Evolutionary conservation across 2,888 invertebrate genomes (phyloP).

Genomic region (Drosophila antonietae): DNA sequence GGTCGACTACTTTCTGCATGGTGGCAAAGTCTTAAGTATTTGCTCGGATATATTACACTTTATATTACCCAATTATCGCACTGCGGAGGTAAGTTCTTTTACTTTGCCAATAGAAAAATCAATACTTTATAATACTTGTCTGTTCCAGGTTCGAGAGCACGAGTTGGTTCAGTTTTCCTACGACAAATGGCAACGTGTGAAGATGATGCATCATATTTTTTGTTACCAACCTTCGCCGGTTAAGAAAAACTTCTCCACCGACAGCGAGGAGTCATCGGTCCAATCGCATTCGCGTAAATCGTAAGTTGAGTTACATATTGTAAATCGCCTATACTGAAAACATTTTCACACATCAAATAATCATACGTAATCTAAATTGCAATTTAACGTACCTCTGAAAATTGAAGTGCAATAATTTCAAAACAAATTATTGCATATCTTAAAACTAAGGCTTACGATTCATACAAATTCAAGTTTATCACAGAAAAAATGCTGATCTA

Average conservation of each 20-base stretch:
- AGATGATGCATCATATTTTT: constrained; percentile 95
- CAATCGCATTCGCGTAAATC: constrained; percentile 84
- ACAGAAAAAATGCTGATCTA: not conserved
- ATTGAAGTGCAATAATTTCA: constrained; percentile 1
- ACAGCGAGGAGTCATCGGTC: constrained; percentile 87
- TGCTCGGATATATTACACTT: constrained; percentile 92
- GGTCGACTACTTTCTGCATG: constrained; percentile 89
- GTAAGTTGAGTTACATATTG: constrained; percentile 78
- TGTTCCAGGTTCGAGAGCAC: constrained; percentile 89
- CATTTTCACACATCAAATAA: constrained; percentile 9
- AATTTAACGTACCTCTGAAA: not conserved
- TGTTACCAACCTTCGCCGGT: constrained; percentile 95
- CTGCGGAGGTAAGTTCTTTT: constrained; percentile 88
- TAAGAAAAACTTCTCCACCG: constrained; percentile 92
- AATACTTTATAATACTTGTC: not conserved
- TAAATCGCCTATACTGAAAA: not conserved
- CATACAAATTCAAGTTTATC: not conserved
- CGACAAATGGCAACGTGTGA: constrained; percentile 92
- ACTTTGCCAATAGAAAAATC: not conserved
- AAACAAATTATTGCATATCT: not conserved
- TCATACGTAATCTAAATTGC: not conserved
- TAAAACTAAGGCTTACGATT: not conserved
- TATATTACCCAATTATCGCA: constrained; percentile 92
- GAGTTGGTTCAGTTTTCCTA: constrained; percentile 93
- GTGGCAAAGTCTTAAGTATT: constrained; percentile 91